Conservation (phyloP, 2,113 vertebrate species). For the Callospermophilus lateralis region DNA sequence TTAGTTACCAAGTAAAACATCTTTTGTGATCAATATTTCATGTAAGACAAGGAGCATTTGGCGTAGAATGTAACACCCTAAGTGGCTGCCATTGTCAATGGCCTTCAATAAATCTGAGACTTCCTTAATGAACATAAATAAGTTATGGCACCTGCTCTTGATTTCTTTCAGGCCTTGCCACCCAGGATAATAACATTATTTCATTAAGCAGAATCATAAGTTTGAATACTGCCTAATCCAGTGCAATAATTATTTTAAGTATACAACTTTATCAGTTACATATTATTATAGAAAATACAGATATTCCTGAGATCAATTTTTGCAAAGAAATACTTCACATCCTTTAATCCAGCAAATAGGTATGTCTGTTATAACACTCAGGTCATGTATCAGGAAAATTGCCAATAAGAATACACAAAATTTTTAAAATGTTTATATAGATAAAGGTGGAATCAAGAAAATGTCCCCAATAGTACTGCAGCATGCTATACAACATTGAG, state of each 20-base stretch:
- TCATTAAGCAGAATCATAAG: neutral
- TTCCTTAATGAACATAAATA: slow-evolving; percentile 14
- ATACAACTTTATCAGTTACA: neutral
- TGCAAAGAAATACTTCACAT: neutral
- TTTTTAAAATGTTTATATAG: neutral
- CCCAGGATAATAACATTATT: neutral
- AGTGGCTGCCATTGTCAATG: neutral
- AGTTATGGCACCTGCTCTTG: neutral
- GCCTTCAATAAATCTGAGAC: neutral
- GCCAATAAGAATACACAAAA: neutral
- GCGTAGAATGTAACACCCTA: neutral
- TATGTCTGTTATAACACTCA: neutral
- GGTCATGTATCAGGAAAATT: neutral
- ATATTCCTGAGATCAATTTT: neutral
- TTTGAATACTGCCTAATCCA: neutral
- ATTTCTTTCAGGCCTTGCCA: neutral
- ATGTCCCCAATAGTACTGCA: neutral
- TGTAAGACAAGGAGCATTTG: neutral
- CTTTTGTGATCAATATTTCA: slow-evolving; percentile 40
- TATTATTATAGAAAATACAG: neutral
- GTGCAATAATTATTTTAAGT: neutral
- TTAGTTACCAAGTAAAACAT: neutral
- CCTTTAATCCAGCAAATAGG: neutral
- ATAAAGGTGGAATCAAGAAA: neutral
- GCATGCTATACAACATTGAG: neutral